Evolutionary conservation across 2,113 vertebrate species (phyloP).

Genomic region (Cathartes aura): DNA sequence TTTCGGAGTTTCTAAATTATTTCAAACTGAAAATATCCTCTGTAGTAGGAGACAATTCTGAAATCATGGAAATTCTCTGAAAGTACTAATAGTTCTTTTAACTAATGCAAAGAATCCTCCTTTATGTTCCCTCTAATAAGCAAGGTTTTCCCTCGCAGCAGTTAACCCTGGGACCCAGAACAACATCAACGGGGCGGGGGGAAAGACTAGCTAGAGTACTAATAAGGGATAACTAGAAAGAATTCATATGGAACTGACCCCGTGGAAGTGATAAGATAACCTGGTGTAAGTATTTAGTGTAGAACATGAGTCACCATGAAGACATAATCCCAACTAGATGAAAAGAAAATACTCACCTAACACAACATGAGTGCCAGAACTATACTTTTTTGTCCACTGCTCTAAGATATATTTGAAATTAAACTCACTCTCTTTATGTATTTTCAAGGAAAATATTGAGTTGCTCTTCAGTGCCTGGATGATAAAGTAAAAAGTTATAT

Average conservation of each 20-base stretch:
- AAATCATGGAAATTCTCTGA: not conserved
- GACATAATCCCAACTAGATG: not conserved
- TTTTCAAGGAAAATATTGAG: conserved; percentile 84
- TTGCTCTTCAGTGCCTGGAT: conserved; percentile 73
- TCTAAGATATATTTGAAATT: conserved; percentile 75
- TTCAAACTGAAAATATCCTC: not conserved
- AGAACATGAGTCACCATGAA: not conserved
- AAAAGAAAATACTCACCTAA: conserved; percentile 79
- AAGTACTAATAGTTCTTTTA: not conserved
- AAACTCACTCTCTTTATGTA: conserved; percentile 75
- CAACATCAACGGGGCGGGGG: not conserved
- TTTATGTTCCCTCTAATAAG: not conserved
- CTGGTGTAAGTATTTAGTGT: not conserved
- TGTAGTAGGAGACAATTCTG: not conserved
- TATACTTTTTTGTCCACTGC: conserved; percentile 83
- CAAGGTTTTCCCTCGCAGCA: not conserved
- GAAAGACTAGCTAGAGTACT: not conserved
- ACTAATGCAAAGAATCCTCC: not conserved
- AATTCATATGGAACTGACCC: not conserved
- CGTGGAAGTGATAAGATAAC: not conserved
- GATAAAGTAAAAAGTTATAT: not conserved
- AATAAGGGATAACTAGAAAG: not conserved
- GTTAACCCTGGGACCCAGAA: not conserved
- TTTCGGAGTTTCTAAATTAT: not conserved
- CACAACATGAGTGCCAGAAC: conserved; percentile 76